These are phyloP conservation scores for Dorcus parallelipipedus DNA, from an alignment of 2,888 invertebrate genomes.

Conservation along the genomic window DNA sequence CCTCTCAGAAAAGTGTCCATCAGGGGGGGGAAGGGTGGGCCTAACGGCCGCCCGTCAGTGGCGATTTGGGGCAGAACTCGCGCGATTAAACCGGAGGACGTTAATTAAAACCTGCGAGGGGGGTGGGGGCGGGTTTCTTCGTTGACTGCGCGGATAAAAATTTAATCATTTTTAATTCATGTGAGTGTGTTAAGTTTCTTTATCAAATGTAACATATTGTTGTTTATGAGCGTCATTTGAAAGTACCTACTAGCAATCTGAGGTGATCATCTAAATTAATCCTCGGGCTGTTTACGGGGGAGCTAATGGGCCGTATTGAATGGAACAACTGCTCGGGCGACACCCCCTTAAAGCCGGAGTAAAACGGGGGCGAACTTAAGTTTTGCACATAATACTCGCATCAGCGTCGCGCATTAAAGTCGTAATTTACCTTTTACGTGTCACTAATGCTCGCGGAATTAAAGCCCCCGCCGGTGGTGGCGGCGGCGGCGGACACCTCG, in stretches of 20 bases:
- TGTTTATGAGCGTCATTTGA: too few relatives aligned
- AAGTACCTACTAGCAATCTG: too few relatives aligned
- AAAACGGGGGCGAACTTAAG: neutral
- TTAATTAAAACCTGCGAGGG: slow-evolving; percentile 15
- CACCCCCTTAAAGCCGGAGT: too few relatives aligned
- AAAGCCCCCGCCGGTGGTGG: neutral
- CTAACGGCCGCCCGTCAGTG: slow-evolving; percentile 12
- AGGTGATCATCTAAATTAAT: too few relatives aligned
- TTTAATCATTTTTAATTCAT: too few relatives aligned
- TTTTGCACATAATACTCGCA: neutral
- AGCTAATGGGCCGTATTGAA: too few relatives aligned
- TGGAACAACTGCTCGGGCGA: too few relatives aligned
- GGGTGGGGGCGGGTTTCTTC: too few relatives aligned
- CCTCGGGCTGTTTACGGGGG: too few relatives aligned
- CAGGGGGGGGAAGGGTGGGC: neutral
- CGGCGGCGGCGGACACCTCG: neutral
- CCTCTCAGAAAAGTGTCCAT: slow-evolving; percentile 12
- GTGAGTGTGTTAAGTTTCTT: too few relatives aligned
- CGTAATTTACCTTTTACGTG: neutral
- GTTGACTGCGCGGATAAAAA: too few relatives aligned
- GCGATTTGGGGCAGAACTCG: slow-evolving; percentile 12
- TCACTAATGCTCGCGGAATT: neutral
- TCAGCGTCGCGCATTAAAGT: neutral
- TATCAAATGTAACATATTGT: too few relatives aligned
- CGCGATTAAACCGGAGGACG: slow-evolving; percentile 20